These are phyloP conservation scores for Planiliza haematocheilus DNA, from an alignment of 2,113 vertebrate species.

Conservation along the genomic window DNA sequence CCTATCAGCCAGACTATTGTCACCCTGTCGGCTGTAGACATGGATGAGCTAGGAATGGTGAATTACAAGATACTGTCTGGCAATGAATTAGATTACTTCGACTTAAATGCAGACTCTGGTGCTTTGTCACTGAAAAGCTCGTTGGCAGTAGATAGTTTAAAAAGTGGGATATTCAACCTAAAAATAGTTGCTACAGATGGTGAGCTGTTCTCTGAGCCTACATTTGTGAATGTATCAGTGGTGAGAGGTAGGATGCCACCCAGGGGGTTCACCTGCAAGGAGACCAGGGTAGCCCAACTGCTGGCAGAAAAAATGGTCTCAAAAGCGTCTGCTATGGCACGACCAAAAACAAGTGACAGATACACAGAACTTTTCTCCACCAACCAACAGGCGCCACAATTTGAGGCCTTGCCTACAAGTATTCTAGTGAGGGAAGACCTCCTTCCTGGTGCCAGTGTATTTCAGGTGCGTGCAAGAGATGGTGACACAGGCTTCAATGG, in stretches of 20 bases:
- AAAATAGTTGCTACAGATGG: constrained; percentile 93
- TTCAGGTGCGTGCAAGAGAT: constrained; percentile 92
- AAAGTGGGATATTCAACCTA: constrained; percentile 89
- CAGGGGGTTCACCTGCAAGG: constrained; percentile 91
- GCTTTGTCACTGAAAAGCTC: constrained; percentile 91
- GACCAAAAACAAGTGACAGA: constrained; percentile 85
- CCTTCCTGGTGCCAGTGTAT: constrained; percentile 85
- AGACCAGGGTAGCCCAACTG: constrained; percentile 92
- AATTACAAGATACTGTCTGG: constrained; percentile 93
- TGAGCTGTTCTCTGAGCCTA: constrained; percentile 91
- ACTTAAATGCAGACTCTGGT: constrained; percentile 92
- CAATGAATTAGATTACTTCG: constrained; percentile 94
- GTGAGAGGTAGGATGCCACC: constrained; percentile 89
- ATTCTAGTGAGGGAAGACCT: constrained; percentile 92
- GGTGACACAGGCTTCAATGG: constrained; percentile 93
- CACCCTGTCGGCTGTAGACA: constrained; percentile 94
- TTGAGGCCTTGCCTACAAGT: constrained; percentile 93
- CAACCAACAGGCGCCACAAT: constrained; percentile 94
- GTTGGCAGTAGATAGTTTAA: constrained; percentile 85
- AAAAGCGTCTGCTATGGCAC: constrained; percentile 89
- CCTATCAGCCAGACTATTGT: constrained; percentile 90
- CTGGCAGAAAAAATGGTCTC: constrained; percentile 93
- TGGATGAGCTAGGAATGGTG: constrained; percentile 93
- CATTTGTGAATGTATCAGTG: constrained; percentile 94
- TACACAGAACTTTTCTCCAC: constrained; percentile 90